Base-by-base conservation (phyloP, 2,888 invertebrate genomes). In the Synanthedon tipuliformis region DNA sequence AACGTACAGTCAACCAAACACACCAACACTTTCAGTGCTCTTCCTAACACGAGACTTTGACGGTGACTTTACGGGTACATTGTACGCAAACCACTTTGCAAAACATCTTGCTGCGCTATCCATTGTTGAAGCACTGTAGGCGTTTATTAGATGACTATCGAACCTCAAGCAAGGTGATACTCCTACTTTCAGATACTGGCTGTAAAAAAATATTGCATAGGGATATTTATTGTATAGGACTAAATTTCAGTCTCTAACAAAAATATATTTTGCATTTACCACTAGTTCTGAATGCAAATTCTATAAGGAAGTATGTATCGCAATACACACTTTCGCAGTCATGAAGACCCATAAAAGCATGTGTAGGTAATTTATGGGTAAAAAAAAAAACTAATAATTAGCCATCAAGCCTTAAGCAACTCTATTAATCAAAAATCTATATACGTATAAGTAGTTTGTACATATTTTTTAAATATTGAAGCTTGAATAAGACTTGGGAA, bases 81-180 rank as follows among this genome's bases (percentile, higher is more conserved):
- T 45, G 45, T 55, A 59, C 57, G 57, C 57, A 58, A 55, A 59
- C 52, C 52, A 55, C 60, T 70, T 66, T 67, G 63, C 64, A 64
- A 63, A 68, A 64, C 61, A 52, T 41, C 54, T 48, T 54, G 59
- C 45, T 45, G 62, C 59, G 57, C 59, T 53, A 40, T 40, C 57
- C 62, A 73, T 72, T 73, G 73, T 75, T 68, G 59, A 59, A 60
- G 57, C 53, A 57, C 53, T 57, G 73, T 75, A 65, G 75, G 75
- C 66, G 73, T 62, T 58, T 61, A 64, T 64, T 58, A 56, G 64
- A 68, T 71, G 60, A 59, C 58, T 61, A 71, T 69, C 65, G 55
- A 54, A 56, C 58, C 57, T 60, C 55, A 49, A 54, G 54, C 49
- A 23, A 12, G 11, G 15, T 10, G 49, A 49, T 27, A 48, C 54